Conservation (phyloP, 2,888 invertebrate genomes). For the Oeneis ivallda region DNA sequence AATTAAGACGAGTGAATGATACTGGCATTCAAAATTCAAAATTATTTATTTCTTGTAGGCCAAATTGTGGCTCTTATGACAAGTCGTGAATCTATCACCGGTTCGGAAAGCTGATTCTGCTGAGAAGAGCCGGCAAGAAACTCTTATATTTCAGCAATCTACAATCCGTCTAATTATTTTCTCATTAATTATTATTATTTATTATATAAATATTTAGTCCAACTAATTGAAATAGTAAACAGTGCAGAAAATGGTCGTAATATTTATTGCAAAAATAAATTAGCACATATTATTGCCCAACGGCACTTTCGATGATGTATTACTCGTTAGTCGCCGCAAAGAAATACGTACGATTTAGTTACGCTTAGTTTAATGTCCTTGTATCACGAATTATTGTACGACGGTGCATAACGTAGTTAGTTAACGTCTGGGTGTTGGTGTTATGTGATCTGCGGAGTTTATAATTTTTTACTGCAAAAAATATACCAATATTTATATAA, state of each 20-base stretch:
- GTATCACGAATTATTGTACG: conserved; percentile 58
- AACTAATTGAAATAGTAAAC: conserved; percentile 49
- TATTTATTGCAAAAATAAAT: conserved; percentile 55
- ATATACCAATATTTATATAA: conserved; percentile 9
- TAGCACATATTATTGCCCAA: conserved; percentile 64
- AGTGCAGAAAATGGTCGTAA: conserved; percentile 50
- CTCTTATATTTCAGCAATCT: neutral
- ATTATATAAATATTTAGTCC: conserved; percentile 44
- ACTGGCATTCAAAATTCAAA: no score
- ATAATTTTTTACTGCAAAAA: conserved; percentile 28
- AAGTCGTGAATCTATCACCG: no score
- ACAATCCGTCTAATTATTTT: neutral
- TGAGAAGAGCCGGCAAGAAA: neutral
- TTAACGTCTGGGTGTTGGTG: conserved; percentile 50
- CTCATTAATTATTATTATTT: conserved; percentile 58
- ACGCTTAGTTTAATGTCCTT: conserved; percentile 70
- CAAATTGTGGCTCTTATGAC: no score
- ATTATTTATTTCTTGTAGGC: no score
- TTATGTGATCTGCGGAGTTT: conserved; percentile 21
- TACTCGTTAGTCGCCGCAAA: conserved; percentile 54
- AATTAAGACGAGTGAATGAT: no score
- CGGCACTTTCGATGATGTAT: conserved; percentile 61
- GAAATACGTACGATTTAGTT: conserved; percentile 65
- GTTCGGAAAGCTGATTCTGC: no score
- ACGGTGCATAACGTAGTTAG: conserved; percentile 56